These are phyloP conservation scores for Caenorhabditis brenneri DNA, from an alignment of 1,140 invertebrate genomes.

Conservation along the genomic window DNA sequence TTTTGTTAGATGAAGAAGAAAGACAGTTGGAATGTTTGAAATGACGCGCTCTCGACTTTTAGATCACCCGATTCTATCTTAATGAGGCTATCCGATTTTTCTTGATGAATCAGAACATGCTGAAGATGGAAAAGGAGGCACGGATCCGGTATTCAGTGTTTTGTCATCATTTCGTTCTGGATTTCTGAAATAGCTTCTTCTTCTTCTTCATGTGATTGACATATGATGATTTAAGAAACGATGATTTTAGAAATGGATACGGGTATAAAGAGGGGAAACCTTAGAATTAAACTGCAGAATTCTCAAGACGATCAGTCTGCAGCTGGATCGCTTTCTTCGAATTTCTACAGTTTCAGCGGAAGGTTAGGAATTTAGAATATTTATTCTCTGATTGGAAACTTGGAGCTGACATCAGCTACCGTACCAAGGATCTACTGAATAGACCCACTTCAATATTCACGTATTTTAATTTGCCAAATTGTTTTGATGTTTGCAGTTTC, in stretches of 20 bases:
- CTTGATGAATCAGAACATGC: background rate
- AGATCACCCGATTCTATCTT: slow-evolving; percentile 9
- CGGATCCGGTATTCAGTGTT: background rate
- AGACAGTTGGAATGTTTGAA: background rate
- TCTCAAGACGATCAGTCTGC: too few relatives aligned
- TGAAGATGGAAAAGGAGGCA: background rate
- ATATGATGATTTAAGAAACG: background rate
- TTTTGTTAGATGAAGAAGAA: background rate
- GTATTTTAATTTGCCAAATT: too few relatives aligned
- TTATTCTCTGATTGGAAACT: too few relatives aligned
- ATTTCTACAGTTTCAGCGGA: too few relatives aligned
- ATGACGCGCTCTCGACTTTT: slow-evolving; percentile 18
- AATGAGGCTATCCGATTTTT: slow-evolving; percentile 1
- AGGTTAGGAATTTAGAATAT: too few relatives aligned
- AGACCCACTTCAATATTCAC: too few relatives aligned
- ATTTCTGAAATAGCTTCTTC: background rate
- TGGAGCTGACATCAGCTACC: too few relatives aligned
- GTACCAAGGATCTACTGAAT: too few relatives aligned
- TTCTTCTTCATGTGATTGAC: background rate
- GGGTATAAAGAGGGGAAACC: background rate
- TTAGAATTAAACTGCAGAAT: too few relatives aligned
- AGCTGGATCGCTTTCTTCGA: too few relatives aligned
- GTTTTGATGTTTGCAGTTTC: too few relatives aligned
- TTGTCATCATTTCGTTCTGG: slow-evolving; percentile 5
- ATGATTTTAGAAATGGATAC: background rate